Evolutionary conservation across 2,888 invertebrate genomes (phyloP).

Genomic region (Drosophila nigritarsus): DNA sequence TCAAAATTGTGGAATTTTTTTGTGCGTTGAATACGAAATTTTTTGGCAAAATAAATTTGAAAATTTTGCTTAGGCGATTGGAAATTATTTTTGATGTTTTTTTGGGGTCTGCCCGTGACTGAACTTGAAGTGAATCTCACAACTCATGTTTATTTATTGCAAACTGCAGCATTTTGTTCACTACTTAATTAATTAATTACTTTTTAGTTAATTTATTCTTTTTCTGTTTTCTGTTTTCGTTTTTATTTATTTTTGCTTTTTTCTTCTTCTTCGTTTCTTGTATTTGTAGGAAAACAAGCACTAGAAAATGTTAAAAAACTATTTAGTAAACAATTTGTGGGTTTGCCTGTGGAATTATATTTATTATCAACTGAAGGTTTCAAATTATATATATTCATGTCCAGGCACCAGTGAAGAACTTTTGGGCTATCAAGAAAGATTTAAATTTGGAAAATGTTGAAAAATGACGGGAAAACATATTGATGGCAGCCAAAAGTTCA

Average conservation of each 20-base stretch:
- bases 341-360: slow-evolving; percentile 30
- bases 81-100: slow-evolving; percentile 7
- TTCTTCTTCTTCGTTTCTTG: slow-evolving; percentile 15
- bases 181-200: slow-evolving; percentile 75
- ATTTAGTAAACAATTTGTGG: slow-evolving; percentile 49
- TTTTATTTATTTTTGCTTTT: not conserved
- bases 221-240: not conserved
- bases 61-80: slow-evolving; percentile 3
- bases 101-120: slow-evolving; percentile 44
- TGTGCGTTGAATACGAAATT: slow-evolving; percentile 59
- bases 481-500: slow-evolving; percentile 13
- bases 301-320: slow-evolving; percentile 71
- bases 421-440: not conserved
- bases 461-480: not conserved
- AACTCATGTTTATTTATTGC: slow-evolving; percentile 49
- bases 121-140: slow-evolving; percentile 54
- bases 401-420: slow-evolving; percentile 1
- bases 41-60: slow-evolving; percentile 4
- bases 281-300: slow-evolving; percentile 69
- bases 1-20: slow-evolving; percentile 38
- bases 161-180: slow-evolving; percentile 66
- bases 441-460: not conserved
- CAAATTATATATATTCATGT: slow-evolving; percentile 19
- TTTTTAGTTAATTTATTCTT: slow-evolving; percentile 28
- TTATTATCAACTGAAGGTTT: slow-evolving; percentile 21